Evolutionary conservation across 30 jellyfish, hydroid and myxozoan genomes (phyloP), one percentile per base, ranked within the genome.

Genomic region (Aurelia aurita): DNA sequence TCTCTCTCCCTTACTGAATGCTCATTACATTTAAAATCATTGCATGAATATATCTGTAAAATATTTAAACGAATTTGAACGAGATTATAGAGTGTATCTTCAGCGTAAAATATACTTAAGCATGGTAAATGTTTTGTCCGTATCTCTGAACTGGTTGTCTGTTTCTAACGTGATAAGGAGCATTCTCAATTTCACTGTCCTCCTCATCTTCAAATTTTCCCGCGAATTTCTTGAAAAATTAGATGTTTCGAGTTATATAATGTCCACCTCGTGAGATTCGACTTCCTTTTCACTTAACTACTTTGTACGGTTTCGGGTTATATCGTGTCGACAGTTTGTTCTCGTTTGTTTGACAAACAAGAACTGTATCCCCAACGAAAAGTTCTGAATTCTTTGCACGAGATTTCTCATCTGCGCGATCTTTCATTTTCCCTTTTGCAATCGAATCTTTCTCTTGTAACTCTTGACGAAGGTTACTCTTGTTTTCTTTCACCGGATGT

Each of bases 341-440:
- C n/a, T n/a, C n/a, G n/a, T n/a, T n/a, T n/a, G n/a, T n/a, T n/a
- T 66, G 78, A 16, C 78, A 15, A 8, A 66, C 59, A 34, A 66
- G 46, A 28, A 66, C 78, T 25, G n/a, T 26, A 29, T 66, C 78
- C 46, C 78, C 59, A 11, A 26, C 78, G 10, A 8, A 58, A 32
- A 66, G n/a, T 8, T 31, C 78, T 9, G 72, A 35, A 12, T 19
- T 11, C 19, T 49, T 20, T 25, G 72, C 55, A 8, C 85, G 46
- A 15, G 34, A n/a, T 44, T 53, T 57, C 35, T 29, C 47, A 34
- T 80, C 74, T 16, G 68, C 58, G 60, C 25, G 6, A 12, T 20
- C 74, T 80, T 62, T 68, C 74, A 43, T 80, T 22, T 65, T 46
- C 43, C 39, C 72, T 64, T 66, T 47, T 7, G 26, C 61, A 15